Percentiles rank a stretch among this genome's conserved stretches.
These are phyloP conservation scores for Malurus leucopterus DNA, from an alignment of 2,797 vertebrate species.

Conservation along the genomic window DNA sequence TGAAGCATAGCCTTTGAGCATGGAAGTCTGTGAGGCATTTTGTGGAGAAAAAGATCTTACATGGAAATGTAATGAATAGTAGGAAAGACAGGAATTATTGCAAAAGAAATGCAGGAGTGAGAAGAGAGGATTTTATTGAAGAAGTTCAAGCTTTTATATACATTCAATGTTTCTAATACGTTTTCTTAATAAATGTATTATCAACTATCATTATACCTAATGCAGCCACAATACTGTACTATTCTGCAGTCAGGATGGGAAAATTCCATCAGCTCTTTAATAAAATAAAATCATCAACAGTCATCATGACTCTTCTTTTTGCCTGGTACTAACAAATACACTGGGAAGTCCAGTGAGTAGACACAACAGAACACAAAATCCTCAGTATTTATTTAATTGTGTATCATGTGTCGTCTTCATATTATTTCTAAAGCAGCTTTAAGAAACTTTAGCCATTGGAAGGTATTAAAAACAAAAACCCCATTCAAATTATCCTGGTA, in stretches of 20 bases:
- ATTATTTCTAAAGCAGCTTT: constrained; percentile 75
- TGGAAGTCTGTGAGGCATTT: background rate
- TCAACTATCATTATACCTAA: constrained; percentile 61
- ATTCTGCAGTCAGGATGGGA: constrained; percentile 49
- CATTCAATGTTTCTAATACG: constrained; percentile 68
- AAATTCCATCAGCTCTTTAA: constrained; percentile 45
- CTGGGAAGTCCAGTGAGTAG: constrained; percentile 57
- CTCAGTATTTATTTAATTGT: constrained; percentile 62
- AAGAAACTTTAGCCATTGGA: constrained; percentile 52
- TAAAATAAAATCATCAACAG: constrained; percentile 57
- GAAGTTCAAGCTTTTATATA: constrained; percentile 70
- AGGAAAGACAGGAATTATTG: constrained; percentile 31
- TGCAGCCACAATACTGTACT: constrained; percentile 67
- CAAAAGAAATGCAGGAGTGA: constrained; percentile 25
- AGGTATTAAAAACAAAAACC: constrained; percentile 61
- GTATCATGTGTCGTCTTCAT: constrained; percentile 63
- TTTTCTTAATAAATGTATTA: constrained; percentile 67
- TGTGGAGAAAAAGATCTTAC: background rate
- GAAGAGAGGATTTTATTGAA: constrained; percentile 43
- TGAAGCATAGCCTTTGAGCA: background rate
- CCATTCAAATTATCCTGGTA: constrained; percentile 65
- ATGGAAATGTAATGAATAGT: background rate
- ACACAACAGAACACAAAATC: constrained; percentile 62
- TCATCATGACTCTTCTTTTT: constrained; percentile 42
- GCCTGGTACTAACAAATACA: constrained; percentile 53